Evolutionary conservation across 2,797 vertebrate genomes (phyloP).

Genomic region (Cottoperca gobio): DNA sequence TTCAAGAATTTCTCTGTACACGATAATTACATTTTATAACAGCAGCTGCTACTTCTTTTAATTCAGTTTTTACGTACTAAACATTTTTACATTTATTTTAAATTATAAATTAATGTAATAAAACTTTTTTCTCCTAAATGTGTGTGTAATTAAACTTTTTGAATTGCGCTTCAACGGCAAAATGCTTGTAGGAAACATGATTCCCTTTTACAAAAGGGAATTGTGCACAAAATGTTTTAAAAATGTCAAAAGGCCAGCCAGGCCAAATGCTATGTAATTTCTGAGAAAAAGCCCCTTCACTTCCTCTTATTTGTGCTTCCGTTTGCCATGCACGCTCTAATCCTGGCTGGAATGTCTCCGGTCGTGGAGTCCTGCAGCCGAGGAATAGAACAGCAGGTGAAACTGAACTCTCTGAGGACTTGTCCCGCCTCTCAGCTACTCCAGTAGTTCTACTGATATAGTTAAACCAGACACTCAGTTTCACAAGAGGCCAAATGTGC

Average conservation of each 20-base stretch:
- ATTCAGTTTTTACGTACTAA: neutral
- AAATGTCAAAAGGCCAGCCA: slow-evolving; percentile 10
- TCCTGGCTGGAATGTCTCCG: slow-evolving; percentile 82
- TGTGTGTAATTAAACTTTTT: neutral
- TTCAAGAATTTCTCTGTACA: neutral
- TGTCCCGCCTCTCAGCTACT: slow-evolving; percentile 48
- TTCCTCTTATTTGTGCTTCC: slow-evolving; percentile 72
- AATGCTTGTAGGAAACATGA: neutral
- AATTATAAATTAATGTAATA: neutral
- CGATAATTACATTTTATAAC: neutral
- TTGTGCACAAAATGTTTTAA: neutral
- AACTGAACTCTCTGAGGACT: slow-evolving; percentile 67
- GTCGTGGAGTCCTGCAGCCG: slow-evolving; percentile 60
- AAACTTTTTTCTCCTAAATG: neutral
- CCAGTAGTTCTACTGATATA: slow-evolving; percentile 43
- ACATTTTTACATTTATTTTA: neutral
- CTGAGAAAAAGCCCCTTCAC: slow-evolving; percentile 31
- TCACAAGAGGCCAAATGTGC: slow-evolving; percentile 16
- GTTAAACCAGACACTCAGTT: slow-evolving; percentile 17
- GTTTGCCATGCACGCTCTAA: slow-evolving; percentile 72
- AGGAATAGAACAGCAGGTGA: slow-evolving; percentile 81
- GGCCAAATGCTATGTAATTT: slow-evolving; percentile 23
- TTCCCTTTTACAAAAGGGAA: neutral
- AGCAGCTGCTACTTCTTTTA: neutral
- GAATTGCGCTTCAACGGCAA: neutral